Base-by-base conservation (phyloP, 2,888 invertebrate genomes). In the Rugalucina vietnamica region DNA sequence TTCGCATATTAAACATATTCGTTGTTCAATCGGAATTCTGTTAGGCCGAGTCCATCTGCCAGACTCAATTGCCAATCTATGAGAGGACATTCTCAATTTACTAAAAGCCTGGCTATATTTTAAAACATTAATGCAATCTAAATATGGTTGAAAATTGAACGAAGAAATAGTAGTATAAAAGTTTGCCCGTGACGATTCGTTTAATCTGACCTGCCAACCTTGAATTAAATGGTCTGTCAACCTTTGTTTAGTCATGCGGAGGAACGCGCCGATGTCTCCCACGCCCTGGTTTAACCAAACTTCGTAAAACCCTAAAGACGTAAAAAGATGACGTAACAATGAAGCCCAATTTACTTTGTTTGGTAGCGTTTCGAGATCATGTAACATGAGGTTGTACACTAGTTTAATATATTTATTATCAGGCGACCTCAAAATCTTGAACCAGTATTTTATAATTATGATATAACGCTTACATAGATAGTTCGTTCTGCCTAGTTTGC, bases 401-500 rank as follows among this genome's bases (percentile, higher is more conserved):
- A 43, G 18, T 43, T 43, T 43, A 43, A 43, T 43, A 43, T 43
- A 43, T 18, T 43, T 43, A 43, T 43, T 43, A 18, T 43, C 43
- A 43, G 8, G 43, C 8, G 10, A 43, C 18, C 10, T 12, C 18
- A 43, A 43, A 43, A 36, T 24, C 37, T 60, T 60, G 18, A 37
- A 3, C 60, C 57, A 57, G 12, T 76, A 37, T 24, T 76, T 76
- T 3, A 60, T 57, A 12, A 60, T 60, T 24, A 3, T 24, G 21
- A 36, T 60, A 14, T 34, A 34, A 12, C 49, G 70, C 14, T 77
- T 27, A 49, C 5, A 24, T 70, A 54, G 34, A 2, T 37, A 32
- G 29, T 37, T 39, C n/a, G 29, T 32, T 50, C 70, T 77, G 3
- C 69, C 69, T 12, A 80, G 36, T 34, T 80, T 70, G 8, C 80